These are phyloP conservation scores for Pardosa pseudoannulata DNA, from an alignment of 2,888 invertebrate genomes.

Conservation along the genomic window DNA sequence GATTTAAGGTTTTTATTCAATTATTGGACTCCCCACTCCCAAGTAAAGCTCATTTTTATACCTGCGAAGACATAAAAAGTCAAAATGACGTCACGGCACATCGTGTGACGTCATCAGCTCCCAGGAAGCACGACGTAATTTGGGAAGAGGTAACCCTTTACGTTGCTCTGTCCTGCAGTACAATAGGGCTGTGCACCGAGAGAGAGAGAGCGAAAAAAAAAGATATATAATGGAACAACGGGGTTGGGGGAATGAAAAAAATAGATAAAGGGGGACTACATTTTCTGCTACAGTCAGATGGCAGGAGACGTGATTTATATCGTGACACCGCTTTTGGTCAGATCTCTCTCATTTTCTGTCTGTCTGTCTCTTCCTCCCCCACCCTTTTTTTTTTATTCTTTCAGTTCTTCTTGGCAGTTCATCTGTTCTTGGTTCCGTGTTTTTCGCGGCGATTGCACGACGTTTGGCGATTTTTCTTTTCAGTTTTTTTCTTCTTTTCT, in stretches of 20 bases:
- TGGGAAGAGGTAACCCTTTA: slow-evolving; percentile 26
- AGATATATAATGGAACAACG: slow-evolving; percentile 43
- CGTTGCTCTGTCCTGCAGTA: slow-evolving; percentile 1
- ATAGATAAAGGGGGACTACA: slow-evolving; percentile 8
- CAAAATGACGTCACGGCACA: slow-evolving; percentile 21
- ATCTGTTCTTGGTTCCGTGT: slow-evolving; percentile 45
- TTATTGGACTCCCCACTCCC: no score
- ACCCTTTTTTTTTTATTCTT: not conserved
- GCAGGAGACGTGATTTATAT: slow-evolving; percentile 63
- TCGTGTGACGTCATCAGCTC: slow-evolving; percentile 1
- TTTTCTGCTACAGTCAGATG: slow-evolving; percentile 59
- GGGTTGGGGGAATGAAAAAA: slow-evolving; percentile 24
- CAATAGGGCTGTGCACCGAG: slow-evolving; percentile 8
- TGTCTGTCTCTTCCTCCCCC: slow-evolving; percentile 32
- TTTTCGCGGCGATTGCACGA: slow-evolving; percentile 27
- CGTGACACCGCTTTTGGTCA: slow-evolving; percentile 64
- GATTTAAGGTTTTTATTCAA: no score
- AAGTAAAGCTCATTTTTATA: no score
- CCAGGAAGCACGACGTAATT: slow-evolving; percentile 14
- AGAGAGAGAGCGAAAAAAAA: no score
- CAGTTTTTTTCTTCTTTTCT: not conserved
- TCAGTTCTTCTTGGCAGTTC: slow-evolving; percentile 41
- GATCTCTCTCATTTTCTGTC: slow-evolving; percentile 64
- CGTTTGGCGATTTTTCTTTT: slow-evolving; percentile 15
- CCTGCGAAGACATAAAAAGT: not conserved